Base-by-base conservation (phyloP, 1,140 invertebrate species). In the Drosophila virilis region DNA sequence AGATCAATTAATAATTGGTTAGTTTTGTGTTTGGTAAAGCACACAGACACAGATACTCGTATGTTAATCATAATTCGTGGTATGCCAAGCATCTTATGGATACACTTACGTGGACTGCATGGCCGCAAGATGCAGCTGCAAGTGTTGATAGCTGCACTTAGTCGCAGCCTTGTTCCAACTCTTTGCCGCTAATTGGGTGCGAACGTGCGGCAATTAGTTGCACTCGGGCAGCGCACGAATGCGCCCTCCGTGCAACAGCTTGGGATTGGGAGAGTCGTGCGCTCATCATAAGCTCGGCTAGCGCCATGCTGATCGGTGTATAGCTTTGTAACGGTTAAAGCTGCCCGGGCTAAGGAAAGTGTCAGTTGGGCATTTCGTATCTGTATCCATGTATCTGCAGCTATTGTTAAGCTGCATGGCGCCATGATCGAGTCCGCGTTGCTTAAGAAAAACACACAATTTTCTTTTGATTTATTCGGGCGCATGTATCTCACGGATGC, bases 101-200 rank as follows among this genome's bases (percentile, higher is more conserved):
- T n/a, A 28, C 43, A 48, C 15, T 35, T 40, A 8, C 10, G 57
- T 64, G 38, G 37, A 13, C 42, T 38, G 59, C 54, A 33, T 48
- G 6, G 46, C 10, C 32, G 1, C 42, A 55, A 52, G 22, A 35
- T 60, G 77, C 81, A 75, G 71, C 50, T 73, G 74, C 73, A 77
- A 68, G 84, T 89, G 84, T 89, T 89, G 84, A 89, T 89, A 78
- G 77, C 80, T 84, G 84, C 84, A 89, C 84, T 89, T 89, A 89
- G 80, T 57, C 42, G 65, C 33, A 32, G 57, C 17, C 55, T 40
- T 15, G 43, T 62, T 37, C 45, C 74, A 89, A 89, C 84, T 78
- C 84, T 76, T 88, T 89, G 69, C 46, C 80, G 67, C 84, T 90
- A 89, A 89, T 89, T 89, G 84, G 84, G 84, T 89, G 84, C 84